Evolutionary conservation across 2,888 invertebrate species (phyloP).

Genomic region (Brenthis daphne): DNA sequence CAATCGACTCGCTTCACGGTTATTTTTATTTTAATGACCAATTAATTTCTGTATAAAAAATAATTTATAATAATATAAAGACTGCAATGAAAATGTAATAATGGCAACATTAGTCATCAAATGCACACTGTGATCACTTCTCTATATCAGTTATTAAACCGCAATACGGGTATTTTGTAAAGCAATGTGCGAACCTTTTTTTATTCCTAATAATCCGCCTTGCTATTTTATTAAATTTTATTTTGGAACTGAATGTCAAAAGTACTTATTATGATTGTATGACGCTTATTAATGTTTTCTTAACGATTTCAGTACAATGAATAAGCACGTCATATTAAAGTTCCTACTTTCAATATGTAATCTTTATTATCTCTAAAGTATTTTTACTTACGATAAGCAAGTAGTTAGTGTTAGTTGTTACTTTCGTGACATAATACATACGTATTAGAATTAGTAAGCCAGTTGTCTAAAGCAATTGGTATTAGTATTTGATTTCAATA

Average conservation of each 20-base stretch:
- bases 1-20: too few species aligned
- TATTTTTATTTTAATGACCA: too few species aligned
- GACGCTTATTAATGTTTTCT: conserved; percentile 23
- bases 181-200: conserved; percentile 7
- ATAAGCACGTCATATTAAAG: conserved; percentile 42
- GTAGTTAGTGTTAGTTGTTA: conserved; percentile 35
- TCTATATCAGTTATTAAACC: not conserved
- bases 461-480: conserved; percentile 17
- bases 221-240: conserved; percentile 13
- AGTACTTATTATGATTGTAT: conserved; percentile 45
- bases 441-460: conserved; percentile 31
- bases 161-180: conserved; percentile 6
- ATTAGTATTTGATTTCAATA: conserved; percentile 28
- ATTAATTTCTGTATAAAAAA: too few species aligned
- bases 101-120: too few species aligned
- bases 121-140: too few species aligned
- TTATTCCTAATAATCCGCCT: conserved; percentile 27
- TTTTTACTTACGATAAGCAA: conserved; percentile 31
- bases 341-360: conserved; percentile 57
- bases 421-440: conserved; percentile 42
- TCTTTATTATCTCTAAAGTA: conserved; percentile 48
- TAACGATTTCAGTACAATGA: conserved; percentile 19
- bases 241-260: conserved; percentile 14
- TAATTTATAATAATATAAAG: too few species aligned
- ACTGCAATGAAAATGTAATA: too few species aligned